These are phyloP conservation scores for Pelmatolapia mariae DNA, from an alignment of 2,113 vertebrate species.

Conservation along the genomic window DNA sequence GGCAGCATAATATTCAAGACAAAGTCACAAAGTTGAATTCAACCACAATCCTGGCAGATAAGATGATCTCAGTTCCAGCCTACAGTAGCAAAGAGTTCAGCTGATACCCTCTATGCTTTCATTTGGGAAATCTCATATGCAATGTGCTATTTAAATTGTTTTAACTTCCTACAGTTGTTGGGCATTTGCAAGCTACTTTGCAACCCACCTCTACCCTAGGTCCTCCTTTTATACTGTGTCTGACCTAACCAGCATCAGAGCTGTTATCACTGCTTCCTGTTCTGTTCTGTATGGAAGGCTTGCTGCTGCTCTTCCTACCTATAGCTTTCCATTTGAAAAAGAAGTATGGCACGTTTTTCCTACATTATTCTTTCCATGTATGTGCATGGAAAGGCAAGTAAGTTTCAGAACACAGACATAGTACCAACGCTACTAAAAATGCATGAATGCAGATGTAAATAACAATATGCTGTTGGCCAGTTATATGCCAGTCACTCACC, in stretches of 20 bases:
- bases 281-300: neutral
- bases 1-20: neutral
- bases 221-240: neutral
- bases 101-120: neutral
- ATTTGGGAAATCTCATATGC: neutral
- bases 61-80: neutral
- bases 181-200: neutral
- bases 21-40: neutral
- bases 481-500: slow-evolving; percentile 68
- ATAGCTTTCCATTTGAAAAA: neutral
- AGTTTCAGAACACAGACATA: neutral
- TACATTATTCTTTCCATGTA: neutral
- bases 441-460: fast-evolving
- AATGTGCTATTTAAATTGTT: neutral
- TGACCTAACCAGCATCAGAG: neutral
- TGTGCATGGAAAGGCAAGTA: neutral
- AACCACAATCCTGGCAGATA: neutral
- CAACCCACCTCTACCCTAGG: fast-evolving
- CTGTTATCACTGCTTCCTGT: neutral
- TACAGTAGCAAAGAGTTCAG: neutral
- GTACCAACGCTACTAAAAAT: fast-evolving
- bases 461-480: neutral
- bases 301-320: neutral
- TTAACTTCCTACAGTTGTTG: neutral
- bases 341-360: too few relatives aligned